phyloP scores from a whole-genome alignment of 2,888 invertebrate genomes.

The Nowickia ferox region DNA sequence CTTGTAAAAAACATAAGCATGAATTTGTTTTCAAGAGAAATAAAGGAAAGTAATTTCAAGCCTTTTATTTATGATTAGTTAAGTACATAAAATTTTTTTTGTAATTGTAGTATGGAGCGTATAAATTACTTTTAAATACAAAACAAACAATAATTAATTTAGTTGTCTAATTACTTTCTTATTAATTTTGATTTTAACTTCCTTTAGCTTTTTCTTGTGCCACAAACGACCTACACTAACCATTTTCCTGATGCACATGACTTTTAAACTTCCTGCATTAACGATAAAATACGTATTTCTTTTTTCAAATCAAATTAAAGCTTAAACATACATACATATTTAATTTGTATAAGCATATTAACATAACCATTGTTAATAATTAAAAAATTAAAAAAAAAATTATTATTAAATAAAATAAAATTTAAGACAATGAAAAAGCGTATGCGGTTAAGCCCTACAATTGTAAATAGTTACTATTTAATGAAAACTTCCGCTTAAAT shows the following conservation, averaged over 20 bases:
- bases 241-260: slow-evolving; percentile 41
- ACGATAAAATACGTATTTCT: background rate
- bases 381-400: slow-evolving; percentile 10
- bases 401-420: slow-evolving; percentile 16
- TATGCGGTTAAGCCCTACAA: slow-evolving; percentile 29
- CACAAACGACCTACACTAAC: slow-evolving; percentile 60
- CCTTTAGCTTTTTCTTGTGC: slow-evolving; percentile 16
- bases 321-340: background rate
- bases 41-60: too few relatives aligned
- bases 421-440: slow-evolving; percentile 22
- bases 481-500: slow-evolving; percentile 71
- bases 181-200: slow-evolving; percentile 42
- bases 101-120: background rate
- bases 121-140: background rate
- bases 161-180: slow-evolving; percentile 46
- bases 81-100: too few relatives aligned
- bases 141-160: slow-evolving; percentile 11
- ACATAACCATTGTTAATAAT: slow-evolving; percentile 43
- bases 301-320: slow-evolving; percentile 25
- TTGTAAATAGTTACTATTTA: slow-evolving; percentile 47
- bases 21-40: too few relatives aligned
- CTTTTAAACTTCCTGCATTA: slow-evolving; percentile 65
- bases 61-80: too few relatives aligned
- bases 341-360: slow-evolving; percentile 31
- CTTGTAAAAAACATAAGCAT: too few relatives aligned